Conservation (phyloP, 2,888 invertebrate genomes). For the Aquatica leii region DNA sequence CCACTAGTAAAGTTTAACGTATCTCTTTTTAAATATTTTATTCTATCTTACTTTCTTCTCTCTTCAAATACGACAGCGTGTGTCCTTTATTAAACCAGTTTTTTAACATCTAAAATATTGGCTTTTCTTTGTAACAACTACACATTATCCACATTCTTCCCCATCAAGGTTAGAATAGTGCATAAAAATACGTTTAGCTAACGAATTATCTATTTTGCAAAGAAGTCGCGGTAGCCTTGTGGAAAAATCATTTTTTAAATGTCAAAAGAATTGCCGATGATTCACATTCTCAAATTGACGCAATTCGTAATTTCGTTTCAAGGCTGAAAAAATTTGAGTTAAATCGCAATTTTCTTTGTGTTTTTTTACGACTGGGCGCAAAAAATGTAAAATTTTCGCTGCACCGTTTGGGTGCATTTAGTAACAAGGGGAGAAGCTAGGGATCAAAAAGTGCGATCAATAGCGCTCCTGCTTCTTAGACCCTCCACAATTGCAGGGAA, state of each 20-base stretch:
- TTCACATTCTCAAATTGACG: slow-evolving; percentile 38
- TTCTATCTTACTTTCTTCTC: slow-evolving; percentile 64
- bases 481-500: slow-evolving; percentile 61
- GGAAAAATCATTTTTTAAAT: slow-evolving; percentile 34
- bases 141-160: slow-evolving; percentile 42
- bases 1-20: slow-evolving; percentile 36
- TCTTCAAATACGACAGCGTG: slow-evolving; percentile 16
- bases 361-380: too few relatives aligned
- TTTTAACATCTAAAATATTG: slow-evolving; percentile 40
- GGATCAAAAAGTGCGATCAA: slow-evolving; percentile 64
- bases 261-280: slow-evolving; percentile 36
- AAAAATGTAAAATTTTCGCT: slow-evolving; percentile 22
- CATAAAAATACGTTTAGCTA: slow-evolving; percentile 17
- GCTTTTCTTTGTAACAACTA: slow-evolving; percentile 41
- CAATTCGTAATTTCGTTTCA: slow-evolving; percentile 40
- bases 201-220: slow-evolving; percentile 8
- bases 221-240: slow-evolving; percentile 34
- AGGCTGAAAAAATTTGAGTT: slow-evolving; percentile 28
- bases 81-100: slow-evolving; percentile 40
- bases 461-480: slow-evolving; percentile 61
- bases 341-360: neutral
- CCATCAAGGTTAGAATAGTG: slow-evolving; percentile 40
- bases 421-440: slow-evolving; percentile 53
- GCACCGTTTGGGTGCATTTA: slow-evolving; percentile 49
- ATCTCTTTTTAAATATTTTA: slow-evolving; percentile 56